Evolutionary conservation across 1,140 invertebrate species (phyloP).

Genomic region (Drosophila repletoides): DNA sequence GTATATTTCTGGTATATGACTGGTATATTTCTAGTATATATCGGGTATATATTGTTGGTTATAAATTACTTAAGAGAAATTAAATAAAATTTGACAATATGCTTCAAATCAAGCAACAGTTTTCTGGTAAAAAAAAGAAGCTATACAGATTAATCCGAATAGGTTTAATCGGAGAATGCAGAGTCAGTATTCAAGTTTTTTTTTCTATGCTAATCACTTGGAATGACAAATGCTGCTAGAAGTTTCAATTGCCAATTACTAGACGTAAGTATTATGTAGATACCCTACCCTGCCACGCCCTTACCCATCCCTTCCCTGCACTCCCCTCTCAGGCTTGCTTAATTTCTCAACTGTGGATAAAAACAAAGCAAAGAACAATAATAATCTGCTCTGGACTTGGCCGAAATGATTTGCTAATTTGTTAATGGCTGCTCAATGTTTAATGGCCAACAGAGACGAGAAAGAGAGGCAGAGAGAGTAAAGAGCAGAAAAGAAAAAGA

Average conservation of each 20-base stretch:
- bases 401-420: constrained; percentile 54
- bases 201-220: constrained; percentile 36
- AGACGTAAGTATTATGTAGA: constrained; percentile 7
- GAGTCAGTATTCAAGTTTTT: too few species aligned
- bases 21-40: too few species aligned
- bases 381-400: constrained; percentile 22
- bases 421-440: constrained; percentile 62
- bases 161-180: too few species aligned
- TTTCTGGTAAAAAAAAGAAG: too few species aligned
- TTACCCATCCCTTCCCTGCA: not conserved
- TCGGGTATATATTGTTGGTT: too few species aligned
- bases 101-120: too few species aligned
- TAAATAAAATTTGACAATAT: too few species aligned
- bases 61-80: too few species aligned
- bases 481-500: not conserved
- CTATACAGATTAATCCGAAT: too few species aligned
- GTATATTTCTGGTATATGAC: too few species aligned
- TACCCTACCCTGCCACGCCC: not conserved
- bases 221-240: constrained; percentile 37
- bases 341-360: too few species aligned
- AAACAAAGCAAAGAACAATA: constrained; percentile 30
- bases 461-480: not conserved
- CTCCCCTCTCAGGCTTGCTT: not conserved
- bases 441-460: constrained; percentile 37
- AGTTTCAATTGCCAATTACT: constrained; percentile 37